Base-by-base conservation (phyloP, 1,140 invertebrate genomes). In the Charaxes varanes region DNA sequence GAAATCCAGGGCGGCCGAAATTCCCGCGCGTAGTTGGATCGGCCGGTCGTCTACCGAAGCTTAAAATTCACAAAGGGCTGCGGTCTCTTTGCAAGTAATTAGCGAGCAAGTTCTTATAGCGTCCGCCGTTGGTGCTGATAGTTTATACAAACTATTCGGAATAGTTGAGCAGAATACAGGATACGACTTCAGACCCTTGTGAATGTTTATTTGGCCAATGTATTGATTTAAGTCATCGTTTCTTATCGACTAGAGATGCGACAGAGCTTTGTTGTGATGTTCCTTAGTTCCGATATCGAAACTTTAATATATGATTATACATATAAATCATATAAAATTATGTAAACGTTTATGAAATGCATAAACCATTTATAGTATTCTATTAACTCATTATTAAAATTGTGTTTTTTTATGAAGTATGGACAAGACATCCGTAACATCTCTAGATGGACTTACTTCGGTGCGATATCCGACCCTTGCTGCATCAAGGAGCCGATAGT, bases 401-500 rank as follows among this genome's bases (percentile, higher is more conserved):
- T 26, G 4, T 3, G 4, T 26, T 28, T 28, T 15, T 4, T n/a
- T 7, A 15, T 28, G 14, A 7, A 15, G 14, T 28, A 1, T 3
- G 12, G 3, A 17, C 10, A 31, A 31, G 15, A 31, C 28, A 17
- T 17, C 28, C 28, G 15, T 31, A 31, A 31, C 28, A 31, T 31
- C 28, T 14, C 28, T 31, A 17, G 28, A 24, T 52, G 54, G 50
- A 86, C 85, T 86, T 84, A 92, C 91, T 91, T 90, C 44, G 90
- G 90, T 86, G 93, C 92, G 78, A 96, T 92, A 88, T 96, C 94
- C 67, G 91, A 94, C 84, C 94, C 94, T 89, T 94, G 93, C 88
- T 95, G 93, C 93, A 96, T 95, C 70, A 95, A 89, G 60, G 92
- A 93, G 57, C 93, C 93, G 78, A 94, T 92, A 82, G 93, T 93